phyloP scores from a whole-genome alignment of 2,888 invertebrate genomes.

The Ormyrus rosae region DNA sequence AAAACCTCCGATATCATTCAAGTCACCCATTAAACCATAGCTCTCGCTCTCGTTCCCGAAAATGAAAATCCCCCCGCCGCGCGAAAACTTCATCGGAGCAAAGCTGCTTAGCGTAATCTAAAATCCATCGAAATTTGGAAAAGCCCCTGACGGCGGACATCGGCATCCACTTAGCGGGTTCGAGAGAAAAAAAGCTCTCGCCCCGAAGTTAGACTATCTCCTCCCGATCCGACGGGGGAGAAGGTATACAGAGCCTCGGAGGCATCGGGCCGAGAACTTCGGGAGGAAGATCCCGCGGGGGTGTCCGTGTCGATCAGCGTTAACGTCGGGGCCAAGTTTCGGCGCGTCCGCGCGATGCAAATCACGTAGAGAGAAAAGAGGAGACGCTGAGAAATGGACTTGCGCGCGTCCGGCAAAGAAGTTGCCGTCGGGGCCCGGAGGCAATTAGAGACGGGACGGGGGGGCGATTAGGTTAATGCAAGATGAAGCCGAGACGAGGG shows the following conservation, averaged over 20 bases:
- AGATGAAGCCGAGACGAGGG: conserved; percentile 17
- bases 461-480: conserved; percentile 38
- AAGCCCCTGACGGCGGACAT: not conserved
- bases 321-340: not conserved
- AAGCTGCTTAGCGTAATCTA: no score
- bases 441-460: conserved; percentile 34
- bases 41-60: no score
- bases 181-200: no score
- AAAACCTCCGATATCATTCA: no score
- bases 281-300: not conserved
- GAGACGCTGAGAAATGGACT: not conserved
- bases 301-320: not conserved
- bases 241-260: not conserved
- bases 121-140: no score
- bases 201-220: no score
- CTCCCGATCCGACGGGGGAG: no score
- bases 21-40: no score
- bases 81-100: no score
- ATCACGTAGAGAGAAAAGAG: conserved; percentile 51
- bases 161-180: conserved; percentile 1
- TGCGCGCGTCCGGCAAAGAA: conserved; percentile 16
- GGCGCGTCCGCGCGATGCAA: conserved; percentile 55
- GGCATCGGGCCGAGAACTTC: not conserved
- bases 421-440: conserved; percentile 15
- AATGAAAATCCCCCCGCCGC: no score